phyloP scores from a whole-genome alignment of 2,888 invertebrate genomes.

The Meandrusa payeni region DNA sequence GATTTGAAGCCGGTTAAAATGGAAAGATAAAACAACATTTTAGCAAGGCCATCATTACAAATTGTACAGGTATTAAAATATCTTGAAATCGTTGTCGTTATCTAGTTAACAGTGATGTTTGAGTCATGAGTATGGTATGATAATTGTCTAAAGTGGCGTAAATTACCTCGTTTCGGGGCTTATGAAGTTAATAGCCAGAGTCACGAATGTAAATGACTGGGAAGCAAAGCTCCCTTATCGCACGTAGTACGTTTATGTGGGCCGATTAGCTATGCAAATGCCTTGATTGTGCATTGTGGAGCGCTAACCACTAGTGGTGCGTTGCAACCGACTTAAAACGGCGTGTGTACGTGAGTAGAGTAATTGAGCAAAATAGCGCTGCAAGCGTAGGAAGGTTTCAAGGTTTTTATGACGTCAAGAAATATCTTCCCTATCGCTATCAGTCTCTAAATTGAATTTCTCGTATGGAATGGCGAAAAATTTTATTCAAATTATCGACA shows the following conservation, averaged over 20 bases:
- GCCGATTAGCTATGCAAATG: conserved; percentile 65
- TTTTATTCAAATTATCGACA: too few relatives aligned
- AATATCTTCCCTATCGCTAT: too few relatives aligned
- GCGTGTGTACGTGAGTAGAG: conserved; percentile 3
- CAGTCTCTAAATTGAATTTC: too few relatives aligned
- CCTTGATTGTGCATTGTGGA: conserved; percentile 44
- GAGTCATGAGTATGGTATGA: conserved; percentile 7
- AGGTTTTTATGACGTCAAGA: too few relatives aligned
- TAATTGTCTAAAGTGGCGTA: conserved; percentile 33
- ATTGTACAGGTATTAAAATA: background rate
- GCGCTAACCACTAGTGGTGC: conserved; percentile 44
- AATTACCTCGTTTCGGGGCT: conserved; percentile 46
- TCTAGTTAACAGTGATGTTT: conserved; percentile 6
- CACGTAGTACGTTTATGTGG: conserved; percentile 45
- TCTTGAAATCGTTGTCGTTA: conserved; percentile 3
- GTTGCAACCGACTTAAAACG: background rate
- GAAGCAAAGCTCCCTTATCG: conserved; percentile 54
- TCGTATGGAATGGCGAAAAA: too few relatives aligned
- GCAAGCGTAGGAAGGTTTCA: too few relatives aligned
- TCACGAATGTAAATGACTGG: conserved; percentile 55
- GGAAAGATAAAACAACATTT: too few relatives aligned
- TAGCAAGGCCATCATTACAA: background rate
- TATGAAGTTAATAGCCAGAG: conserved; percentile 45
- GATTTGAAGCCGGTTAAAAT: too few relatives aligned
- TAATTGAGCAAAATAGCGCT: conserved; percentile 10